phyloP scores from a whole-genome alignment of 2,888 invertebrate species.

The Clunio marinus region DNA sequence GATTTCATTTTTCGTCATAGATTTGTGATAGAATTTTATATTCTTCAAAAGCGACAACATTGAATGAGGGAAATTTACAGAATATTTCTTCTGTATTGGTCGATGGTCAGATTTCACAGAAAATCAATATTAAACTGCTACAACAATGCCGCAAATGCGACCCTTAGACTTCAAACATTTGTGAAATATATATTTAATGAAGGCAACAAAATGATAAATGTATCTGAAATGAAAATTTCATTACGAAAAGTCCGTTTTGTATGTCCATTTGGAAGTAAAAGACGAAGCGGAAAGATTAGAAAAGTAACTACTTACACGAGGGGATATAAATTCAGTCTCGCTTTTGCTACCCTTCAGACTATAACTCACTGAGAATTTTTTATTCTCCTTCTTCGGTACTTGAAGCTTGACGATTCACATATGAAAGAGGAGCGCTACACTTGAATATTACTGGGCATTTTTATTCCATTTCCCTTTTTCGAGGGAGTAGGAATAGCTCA shows the following conservation, averaged over 20 bases:
- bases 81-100: no score
- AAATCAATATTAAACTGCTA: not conserved
- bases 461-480: not conserved
- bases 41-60: no score
- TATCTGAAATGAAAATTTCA: conserved; percentile 38
- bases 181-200: conserved; percentile 37
- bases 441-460: conserved; percentile 1
- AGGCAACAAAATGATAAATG: conserved; percentile 39
- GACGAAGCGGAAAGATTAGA: not conserved
- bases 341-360: not conserved
- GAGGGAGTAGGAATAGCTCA: not conserved
- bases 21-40: no score
- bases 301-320: not conserved
- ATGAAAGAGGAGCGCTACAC: not conserved
- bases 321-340: conserved; percentile 4
- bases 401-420: not conserved
- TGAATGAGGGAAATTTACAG: no score
- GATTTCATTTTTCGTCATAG: no score
- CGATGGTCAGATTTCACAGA: not conserved
- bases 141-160: not conserved
- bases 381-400: not conserved
- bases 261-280: conserved; percentile 16
- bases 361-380: conserved; percentile 8
- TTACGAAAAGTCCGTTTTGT: conserved; percentile 14
- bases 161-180: conserved; percentile 24